Conservation (phyloP, 1,140 invertebrate genomes). For the Brachionus sp. region DNA sequence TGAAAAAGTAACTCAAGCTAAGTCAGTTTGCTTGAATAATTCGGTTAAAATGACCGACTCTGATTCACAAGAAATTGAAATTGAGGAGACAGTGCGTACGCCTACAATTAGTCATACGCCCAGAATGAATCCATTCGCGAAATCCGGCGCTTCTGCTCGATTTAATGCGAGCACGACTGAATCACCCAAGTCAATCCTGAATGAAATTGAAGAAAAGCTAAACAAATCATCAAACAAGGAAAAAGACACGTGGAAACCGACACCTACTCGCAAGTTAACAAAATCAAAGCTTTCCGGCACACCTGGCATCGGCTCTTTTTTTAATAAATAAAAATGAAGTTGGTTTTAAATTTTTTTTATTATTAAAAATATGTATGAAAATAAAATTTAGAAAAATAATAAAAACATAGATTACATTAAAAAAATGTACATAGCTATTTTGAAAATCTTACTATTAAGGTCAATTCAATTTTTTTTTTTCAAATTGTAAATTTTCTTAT, state of each 20-base stretch:
- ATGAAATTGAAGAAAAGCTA: slow-evolving; percentile 39
- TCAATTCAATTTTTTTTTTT: not conserved
- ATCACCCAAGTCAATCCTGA: slow-evolving; percentile 30
- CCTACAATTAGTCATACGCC: not conserved
- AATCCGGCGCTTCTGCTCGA: slow-evolving; percentile 16
- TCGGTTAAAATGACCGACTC: not conserved
- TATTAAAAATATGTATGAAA: not conserved
- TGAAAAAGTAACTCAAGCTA: slow-evolving; percentile 3
- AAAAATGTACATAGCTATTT: slow-evolving; percentile 3
- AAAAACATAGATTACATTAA: not conserved
- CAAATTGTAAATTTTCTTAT: slow-evolving; percentile 38
- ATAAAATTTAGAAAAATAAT: not conserved
- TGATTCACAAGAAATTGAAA: slow-evolving; percentile 36
- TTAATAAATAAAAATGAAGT: slow-evolving; percentile 29
- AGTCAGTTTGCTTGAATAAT: not conserved
- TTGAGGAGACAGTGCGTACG: not conserved
- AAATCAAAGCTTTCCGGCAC: slow-evolving; percentile 16
- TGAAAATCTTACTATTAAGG: not conserved
- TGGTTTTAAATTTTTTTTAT: not conserved
- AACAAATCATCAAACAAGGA: slow-evolving; percentile 22
- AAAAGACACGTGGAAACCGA: slow-evolving; percentile 36
- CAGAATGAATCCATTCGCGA: slow-evolving; percentile 36
- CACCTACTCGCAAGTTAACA: slow-evolving; percentile 30
- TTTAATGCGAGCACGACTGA: not conserved
- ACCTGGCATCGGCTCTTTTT: slow-evolving; percentile 17